These are phyloP conservation scores for Tamandua tetradactyla DNA, from an alignment of 2,797 vertebrate genomes.

Conservation along the genomic window DNA sequence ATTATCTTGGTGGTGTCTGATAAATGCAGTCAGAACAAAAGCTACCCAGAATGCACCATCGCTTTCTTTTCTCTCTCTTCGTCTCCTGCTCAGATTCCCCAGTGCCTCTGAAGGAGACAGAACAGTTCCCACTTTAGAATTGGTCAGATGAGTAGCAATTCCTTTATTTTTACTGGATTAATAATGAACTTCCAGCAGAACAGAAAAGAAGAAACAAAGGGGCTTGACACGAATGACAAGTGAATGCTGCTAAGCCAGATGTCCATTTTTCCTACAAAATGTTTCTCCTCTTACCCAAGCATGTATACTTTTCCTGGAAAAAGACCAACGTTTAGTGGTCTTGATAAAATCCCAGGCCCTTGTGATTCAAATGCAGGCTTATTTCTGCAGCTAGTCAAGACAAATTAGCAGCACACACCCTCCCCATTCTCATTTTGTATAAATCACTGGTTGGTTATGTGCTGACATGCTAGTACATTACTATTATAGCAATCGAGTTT, in stretches of 20 bases:
- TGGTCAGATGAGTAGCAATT: background rate
- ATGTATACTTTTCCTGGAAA: too few relatives aligned
- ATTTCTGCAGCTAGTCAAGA: background rate
- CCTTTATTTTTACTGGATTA: background rate
- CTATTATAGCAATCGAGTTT: conserved; percentile 43
- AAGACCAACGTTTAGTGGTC: background rate
- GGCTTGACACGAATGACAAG: background rate
- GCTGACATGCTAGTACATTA: conserved; percentile 35
- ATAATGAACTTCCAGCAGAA: background rate
- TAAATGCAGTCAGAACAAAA: background rate
- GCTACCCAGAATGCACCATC: background rate
- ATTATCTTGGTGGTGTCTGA: background rate
- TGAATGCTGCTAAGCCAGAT: background rate
- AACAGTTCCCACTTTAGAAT: background rate
- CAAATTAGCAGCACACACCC: background rate
- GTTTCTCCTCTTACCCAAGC: background rate
- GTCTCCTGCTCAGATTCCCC: background rate
- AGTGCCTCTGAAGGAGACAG: background rate
- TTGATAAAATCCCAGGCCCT: background rate
- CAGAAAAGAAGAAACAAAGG: background rate
- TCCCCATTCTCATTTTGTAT: background rate
- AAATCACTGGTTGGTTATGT: background rate
- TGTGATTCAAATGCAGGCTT: background rate
- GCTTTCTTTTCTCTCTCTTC: background rate
- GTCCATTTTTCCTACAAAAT: background rate